Evolutionary conservation across 1,140 invertebrate genomes (phyloP).

Genomic region (Drosophila rhopaloa): DNA sequence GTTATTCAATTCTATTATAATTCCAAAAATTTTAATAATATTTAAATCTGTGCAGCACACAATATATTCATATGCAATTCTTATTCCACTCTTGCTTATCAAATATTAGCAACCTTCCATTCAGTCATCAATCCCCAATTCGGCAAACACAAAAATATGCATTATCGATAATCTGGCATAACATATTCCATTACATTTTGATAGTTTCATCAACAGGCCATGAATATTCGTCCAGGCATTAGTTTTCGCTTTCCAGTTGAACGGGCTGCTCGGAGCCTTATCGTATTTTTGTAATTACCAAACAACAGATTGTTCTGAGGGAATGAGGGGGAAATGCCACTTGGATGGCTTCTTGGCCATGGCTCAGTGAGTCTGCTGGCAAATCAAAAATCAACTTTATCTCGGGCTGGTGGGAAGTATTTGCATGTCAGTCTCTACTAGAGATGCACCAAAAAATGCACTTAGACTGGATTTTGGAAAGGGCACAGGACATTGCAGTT

Average conservation of each 20-base stretch:
- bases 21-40: no score
- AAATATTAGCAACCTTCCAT: conserved; percentile 1
- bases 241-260: conserved; percentile 25
- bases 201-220: conserved; percentile 36
- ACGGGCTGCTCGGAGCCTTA: conserved; percentile 45
- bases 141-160: conserved; percentile 13
- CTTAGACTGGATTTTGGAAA: conserved; percentile 29
- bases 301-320: conserved; percentile 41
- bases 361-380: conserved; percentile 50
- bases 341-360: conserved; percentile 65
- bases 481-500: conserved; percentile 51
- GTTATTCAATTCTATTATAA: no score
- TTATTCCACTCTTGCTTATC: not conserved
- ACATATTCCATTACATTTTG: conserved; percentile 43
- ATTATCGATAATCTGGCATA: conserved; percentile 45
- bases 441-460: conserved; percentile 63
- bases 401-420: conserved; percentile 46
- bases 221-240: conserved; percentile 39
- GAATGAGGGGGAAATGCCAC: conserved; percentile 30
- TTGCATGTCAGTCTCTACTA: conserved; percentile 33
- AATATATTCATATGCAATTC: conserved; percentile 26
- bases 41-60: not conserved
- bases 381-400: conserved; percentile 78
- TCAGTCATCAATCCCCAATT: not conserved
- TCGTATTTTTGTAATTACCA: conserved; percentile 75